Percentiles rank a stretch among this genome's conserved stretches.
Conservation (phyloP, 2,797 vertebrate genomes). For the Sebastes itinus region DNA sequence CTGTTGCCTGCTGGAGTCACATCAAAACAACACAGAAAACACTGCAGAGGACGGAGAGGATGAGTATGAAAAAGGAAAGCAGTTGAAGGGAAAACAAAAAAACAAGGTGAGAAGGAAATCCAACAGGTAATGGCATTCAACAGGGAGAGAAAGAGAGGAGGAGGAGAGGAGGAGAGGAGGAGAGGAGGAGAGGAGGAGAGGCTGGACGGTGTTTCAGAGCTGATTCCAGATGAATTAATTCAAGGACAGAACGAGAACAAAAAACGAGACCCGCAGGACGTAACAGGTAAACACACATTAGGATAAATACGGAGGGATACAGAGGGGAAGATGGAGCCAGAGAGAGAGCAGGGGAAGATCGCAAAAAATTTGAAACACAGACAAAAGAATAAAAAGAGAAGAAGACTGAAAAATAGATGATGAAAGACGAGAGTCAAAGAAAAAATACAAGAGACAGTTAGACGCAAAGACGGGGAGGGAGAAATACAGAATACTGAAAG, state of each 20-base stretch:
- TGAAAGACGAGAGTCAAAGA: background rate
- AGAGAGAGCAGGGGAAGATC: background rate
- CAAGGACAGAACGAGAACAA: slow-evolving; percentile 46
- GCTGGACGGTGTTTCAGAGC: slow-evolving; percentile 30
- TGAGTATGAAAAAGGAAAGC: background rate
- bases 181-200: background rate
- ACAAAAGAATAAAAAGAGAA: background rate
- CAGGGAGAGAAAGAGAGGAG: background rate
- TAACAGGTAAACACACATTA: slow-evolving; percentile 45
- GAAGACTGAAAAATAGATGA: background rate
- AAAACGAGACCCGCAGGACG: slow-evolving; percentile 25
- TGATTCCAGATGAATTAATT: slow-evolving; percentile 51
- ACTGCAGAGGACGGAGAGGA: slow-evolving; percentile 1
- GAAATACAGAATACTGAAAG: background rate
- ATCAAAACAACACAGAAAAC: slow-evolving; percentile 19
- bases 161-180: background rate
- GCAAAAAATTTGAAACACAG: background rate
- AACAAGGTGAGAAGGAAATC: background rate
- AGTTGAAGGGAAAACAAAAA: no score
- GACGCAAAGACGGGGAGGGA: no score
- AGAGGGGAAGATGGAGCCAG: background rate
- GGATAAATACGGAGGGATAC: slow-evolving; percentile 10
- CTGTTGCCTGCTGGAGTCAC: background rate
- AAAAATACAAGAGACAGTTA: background rate
- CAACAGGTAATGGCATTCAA: background rate